These are phyloP conservation scores for Lepisosteus oculatus DNA, from an alignment of 2,113 vertebrate genomes.

Conservation along the genomic window DNA sequence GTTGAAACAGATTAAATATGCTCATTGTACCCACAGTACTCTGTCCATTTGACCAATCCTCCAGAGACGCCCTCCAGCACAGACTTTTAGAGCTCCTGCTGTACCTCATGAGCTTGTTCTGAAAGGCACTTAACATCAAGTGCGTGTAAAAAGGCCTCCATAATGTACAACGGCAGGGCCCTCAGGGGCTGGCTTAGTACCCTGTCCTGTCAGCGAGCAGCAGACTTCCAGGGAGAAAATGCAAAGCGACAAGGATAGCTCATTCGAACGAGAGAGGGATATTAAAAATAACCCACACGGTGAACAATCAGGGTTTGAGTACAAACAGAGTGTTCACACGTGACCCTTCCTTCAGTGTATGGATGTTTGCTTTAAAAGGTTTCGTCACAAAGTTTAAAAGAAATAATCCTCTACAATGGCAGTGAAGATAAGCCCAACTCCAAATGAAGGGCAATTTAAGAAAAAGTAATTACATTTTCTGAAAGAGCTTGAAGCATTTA, in stretches of 20 bases:
- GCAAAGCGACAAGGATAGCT: background rate
- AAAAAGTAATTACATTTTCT: too few relatives aligned
- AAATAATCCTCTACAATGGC: too few relatives aligned
- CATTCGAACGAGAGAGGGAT: background rate
- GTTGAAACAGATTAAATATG: background rate
- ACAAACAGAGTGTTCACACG: too few relatives aligned
- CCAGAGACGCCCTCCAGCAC: background rate
- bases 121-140: constrained; percentile 1
- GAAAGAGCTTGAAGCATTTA: too few relatives aligned
- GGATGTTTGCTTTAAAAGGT: too few relatives aligned
- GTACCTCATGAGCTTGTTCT: background rate
- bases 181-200: background rate
- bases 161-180: background rate
- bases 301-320: too few relatives aligned
- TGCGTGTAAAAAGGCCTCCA: background rate
- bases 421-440: too few relatives aligned
- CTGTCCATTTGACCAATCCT: background rate
- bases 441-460: too few relatives aligned
- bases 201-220: background rate
- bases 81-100: background rate
- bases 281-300: background rate
- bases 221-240: background rate
- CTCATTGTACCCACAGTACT: background rate
- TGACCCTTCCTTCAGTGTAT: too few relatives aligned
- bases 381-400: too few relatives aligned